These are phyloP conservation scores for Cremastinae sp. DNA, from an alignment of 2,888 invertebrate species.

Conservation along the genomic window DNA sequence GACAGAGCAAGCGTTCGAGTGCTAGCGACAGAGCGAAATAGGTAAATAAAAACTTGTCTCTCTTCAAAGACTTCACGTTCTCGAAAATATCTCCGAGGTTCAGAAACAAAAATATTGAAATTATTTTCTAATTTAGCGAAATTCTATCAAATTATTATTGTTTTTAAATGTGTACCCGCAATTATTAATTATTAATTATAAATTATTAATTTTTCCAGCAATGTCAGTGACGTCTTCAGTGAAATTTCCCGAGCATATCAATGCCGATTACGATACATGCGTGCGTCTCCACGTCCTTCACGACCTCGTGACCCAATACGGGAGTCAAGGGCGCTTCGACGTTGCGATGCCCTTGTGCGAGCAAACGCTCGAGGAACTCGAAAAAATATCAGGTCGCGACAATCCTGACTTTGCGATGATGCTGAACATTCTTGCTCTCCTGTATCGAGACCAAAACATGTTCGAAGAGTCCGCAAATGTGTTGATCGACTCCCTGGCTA, in stretches of 20 bases:
- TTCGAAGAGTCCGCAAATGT: constrained; percentile 99
- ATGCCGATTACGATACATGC: constrained; percentile 99
- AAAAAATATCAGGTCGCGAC: constrained; percentile 99
- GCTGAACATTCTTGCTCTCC: constrained; percentile 98
- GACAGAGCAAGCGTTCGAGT: constrained; percentile 33
- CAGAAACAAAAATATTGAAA: no score
- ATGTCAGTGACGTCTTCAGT: constrained; percentile 96
- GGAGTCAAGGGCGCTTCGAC: constrained; percentile 98
- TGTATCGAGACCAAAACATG: constrained; percentile 99
- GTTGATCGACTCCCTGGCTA: constrained; percentile 97
- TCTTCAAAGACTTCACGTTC: no score
- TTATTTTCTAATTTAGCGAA: no score
- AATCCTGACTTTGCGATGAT: constrained; percentile 99
- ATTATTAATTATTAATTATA: no score
- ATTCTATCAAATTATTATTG: no score
- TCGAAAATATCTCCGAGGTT: no score
- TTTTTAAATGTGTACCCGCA: no score
- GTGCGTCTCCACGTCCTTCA: constrained; percentile 98
- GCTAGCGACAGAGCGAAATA: constrained; percentile 24
- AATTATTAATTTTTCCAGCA: constrained; percentile 82
- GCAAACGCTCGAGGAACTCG: constrained; percentile 98
- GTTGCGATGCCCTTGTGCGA: constrained; percentile 99
- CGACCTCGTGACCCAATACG: constrained; percentile 99
- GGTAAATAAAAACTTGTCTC: constrained; percentile 39
- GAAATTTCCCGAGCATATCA: constrained; percentile 97